Percentiles rank a stretch among this genome's conserved stretches.
phyloP scores from a whole-genome alignment of 1,140 invertebrate genomes.

The Tribolium madens region DNA sequence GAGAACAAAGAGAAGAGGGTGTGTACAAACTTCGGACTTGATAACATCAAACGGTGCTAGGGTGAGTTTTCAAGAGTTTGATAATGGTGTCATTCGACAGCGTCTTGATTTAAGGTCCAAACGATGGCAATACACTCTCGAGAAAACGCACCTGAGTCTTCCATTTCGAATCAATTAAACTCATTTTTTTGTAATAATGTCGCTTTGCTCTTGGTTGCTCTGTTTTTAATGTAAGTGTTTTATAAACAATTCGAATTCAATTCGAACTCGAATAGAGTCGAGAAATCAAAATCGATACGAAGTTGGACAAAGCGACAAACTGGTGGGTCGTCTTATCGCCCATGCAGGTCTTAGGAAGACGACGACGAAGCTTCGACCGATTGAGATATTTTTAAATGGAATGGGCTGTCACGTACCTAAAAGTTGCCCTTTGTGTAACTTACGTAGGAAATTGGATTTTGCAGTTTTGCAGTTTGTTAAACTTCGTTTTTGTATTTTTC shows the following conservation, averaged over 20 bases:
- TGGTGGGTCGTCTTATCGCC: slow-evolving; percentile 26
- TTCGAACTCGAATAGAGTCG: not conserved
- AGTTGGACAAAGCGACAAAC: slow-evolving; percentile 36
- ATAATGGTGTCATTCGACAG: slow-evolving; percentile 58
- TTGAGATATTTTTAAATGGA: slow-evolving; percentile 54
- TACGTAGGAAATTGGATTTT: slow-evolving; percentile 54
- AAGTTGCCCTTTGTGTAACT: slow-evolving; percentile 54
- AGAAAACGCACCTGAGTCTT: not conserved
- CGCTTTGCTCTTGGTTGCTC: not conserved
- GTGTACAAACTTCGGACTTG: slow-evolving; percentile 55
- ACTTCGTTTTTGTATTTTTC: slow-evolving; percentile 42
- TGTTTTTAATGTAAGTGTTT: not conserved
- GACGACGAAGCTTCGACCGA: slow-evolving; percentile 41
- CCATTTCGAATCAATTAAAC: not conserved
- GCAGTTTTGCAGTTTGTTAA: slow-evolving; percentile 55
- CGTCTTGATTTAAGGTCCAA: slow-evolving; percentile 51
- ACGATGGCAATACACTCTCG: not conserved
- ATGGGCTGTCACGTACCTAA: slow-evolving; percentile 53
- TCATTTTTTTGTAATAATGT: not conserved
- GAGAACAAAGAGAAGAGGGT: slow-evolving; percentile 53
- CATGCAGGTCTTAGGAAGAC: slow-evolving; percentile 9
- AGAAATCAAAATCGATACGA: slow-evolving; percentile 25
- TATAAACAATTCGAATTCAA: slow-evolving; percentile 1
- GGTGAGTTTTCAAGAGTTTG: slow-evolving; percentile 50
- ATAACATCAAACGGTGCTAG: slow-evolving; percentile 55